Base-by-base conservation (phyloP, 1,140 invertebrate genomes). In the Trissolcus basalis region DNA sequence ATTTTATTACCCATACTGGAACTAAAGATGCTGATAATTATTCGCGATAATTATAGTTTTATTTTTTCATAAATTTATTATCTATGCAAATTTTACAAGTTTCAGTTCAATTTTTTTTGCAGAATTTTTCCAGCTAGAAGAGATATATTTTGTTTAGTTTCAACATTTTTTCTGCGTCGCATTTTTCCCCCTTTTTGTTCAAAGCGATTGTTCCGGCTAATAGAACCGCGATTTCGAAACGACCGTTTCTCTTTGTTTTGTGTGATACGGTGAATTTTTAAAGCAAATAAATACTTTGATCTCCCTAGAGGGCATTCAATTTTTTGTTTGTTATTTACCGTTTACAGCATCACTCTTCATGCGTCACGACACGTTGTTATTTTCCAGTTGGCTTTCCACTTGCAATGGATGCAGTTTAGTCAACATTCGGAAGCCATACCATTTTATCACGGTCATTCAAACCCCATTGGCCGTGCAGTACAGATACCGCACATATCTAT, bases 361-460 rank as follows among this genome's bases (percentile, higher is more conserved):
- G 74, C 75, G 80, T 85, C 81, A 85, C 74, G 71, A 73, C 77
- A 65, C 78, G 80, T 82, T 83, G 82, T 85, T 87, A 88, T 86
- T 88, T 87, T 88, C 85, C 83, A 86, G 85, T 87, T 86, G 84
- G 82, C 84, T 87, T 86, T 87, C 84, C 85, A 86, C 83, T 83
- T 87, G 86, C 84, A 86, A 86, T 86, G 85, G 82, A 78, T 82
- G 83, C 83, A 87, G 86, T 87, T 87, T 86, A 88, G 87, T 88
- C 87, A 87, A 88, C 87, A 88, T 88, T 88, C 85, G 86, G 86
- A 87, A 88, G 85, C 85, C 84, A 84, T 88, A 87, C 54, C 83
- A 86, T 87, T 88, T 88, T 88, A 88, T 88, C 86, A 86, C 82
- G 75, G 83, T 82, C 83, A 88, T 88, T 88, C 86, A 88, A 88